These are phyloP conservation scores for Periophthalmus modestus DNA, from an alignment of 2,113 vertebrate species.

Conservation along the genomic window DNA sequence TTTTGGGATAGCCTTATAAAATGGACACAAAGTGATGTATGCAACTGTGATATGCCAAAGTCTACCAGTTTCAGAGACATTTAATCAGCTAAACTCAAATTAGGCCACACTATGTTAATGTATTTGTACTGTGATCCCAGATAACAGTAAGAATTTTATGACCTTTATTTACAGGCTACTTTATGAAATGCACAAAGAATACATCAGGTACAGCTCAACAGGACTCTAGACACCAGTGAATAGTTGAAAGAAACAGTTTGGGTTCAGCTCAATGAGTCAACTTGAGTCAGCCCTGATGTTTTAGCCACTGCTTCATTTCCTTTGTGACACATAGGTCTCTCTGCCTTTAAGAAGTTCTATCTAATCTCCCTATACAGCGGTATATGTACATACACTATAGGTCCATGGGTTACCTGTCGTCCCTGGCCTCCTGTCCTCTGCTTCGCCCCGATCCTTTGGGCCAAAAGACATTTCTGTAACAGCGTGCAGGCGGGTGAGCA, in stretches of 20 bases:
- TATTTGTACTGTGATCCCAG: not conserved
- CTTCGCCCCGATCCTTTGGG: slow-evolving; percentile 48
- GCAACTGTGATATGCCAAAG: no score
- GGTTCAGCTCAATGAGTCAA: slow-evolving; percentile 27
- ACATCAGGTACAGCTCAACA: not conserved
- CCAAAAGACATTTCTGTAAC: slow-evolving; percentile 67
- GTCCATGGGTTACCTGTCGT: slow-evolving; percentile 41
- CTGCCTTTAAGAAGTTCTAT: slow-evolving; percentile 61
- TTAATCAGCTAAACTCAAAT: not conserved
- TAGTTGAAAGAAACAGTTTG: not conserved
- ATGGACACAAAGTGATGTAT: no score
- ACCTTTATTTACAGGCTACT: not conserved
- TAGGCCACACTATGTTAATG: not conserved
- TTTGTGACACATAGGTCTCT: slow-evolving; percentile 56
- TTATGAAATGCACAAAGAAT: not conserved
- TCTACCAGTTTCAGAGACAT: no score
- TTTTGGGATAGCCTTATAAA: no score
- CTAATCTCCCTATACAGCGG: slow-evolving; percentile 44
- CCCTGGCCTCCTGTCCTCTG: slow-evolving; percentile 49
- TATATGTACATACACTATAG: slow-evolving; percentile 50
- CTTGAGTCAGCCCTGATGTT: slow-evolving; percentile 61
- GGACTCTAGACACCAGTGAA: not conserved
- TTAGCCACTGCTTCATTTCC: slow-evolving; percentile 54
- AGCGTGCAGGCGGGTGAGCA: slow-evolving; percentile 71
- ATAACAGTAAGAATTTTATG: not conserved